phyloP scores from a whole-genome alignment of 2,797 vertebrate species.

The Garrulus glandarius region DNA sequence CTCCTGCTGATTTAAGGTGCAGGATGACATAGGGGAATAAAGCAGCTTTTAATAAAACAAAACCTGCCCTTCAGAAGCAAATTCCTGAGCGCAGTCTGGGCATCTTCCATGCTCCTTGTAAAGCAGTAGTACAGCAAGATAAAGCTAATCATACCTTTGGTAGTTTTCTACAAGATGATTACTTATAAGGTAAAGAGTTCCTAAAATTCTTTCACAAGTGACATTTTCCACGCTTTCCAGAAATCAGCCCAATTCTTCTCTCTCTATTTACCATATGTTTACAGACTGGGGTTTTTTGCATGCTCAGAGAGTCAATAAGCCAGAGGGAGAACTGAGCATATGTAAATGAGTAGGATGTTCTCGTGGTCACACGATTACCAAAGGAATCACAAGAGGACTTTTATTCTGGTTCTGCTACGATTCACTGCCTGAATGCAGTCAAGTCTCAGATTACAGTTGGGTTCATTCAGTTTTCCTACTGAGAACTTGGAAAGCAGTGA shows the following conservation, averaged over 20 bases:
- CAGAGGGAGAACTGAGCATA: background rate
- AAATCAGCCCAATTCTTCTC: background rate
- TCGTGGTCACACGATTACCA: fast-evolving
- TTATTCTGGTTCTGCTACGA: background rate
- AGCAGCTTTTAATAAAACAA: background rate
- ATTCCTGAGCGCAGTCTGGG: background rate
- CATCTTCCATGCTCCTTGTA: background rate
- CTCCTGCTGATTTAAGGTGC: background rate
- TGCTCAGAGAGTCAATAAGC: background rate
- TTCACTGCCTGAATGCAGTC: background rate
- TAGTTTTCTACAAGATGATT: background rate
- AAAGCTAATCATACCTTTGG: background rate
- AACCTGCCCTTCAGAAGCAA: background rate
- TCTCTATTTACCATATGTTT: background rate
- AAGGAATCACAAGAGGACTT: background rate
- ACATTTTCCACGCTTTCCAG: background rate
- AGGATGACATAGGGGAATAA: background rate
- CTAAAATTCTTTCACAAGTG: background rate
- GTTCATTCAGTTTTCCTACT: background rate
- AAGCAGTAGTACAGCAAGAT: background rate
- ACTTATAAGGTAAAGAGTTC: background rate
- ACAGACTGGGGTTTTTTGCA: background rate
- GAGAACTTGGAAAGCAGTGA: background rate
- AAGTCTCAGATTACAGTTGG: background rate
- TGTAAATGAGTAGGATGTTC: fast-evolving